These are phyloP conservation scores for Gryllus bimaculatus DNA, from an alignment of 1,140 invertebrate species.

Conservation along the genomic window DNA sequence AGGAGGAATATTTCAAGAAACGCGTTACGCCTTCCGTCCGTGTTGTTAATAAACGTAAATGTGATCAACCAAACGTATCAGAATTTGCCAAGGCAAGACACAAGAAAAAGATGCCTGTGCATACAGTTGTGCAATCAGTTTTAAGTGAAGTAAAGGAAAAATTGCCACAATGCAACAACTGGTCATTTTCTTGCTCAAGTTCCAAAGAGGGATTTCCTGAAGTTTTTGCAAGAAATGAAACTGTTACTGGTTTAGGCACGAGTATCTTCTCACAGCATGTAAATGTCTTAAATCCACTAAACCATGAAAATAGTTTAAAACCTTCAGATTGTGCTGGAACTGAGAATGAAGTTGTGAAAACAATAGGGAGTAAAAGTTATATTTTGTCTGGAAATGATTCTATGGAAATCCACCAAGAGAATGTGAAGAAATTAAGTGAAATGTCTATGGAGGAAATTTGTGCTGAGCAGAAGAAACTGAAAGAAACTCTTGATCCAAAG, in stretches of 20 bases:
- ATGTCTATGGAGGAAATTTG: slow-evolving; percentile 70
- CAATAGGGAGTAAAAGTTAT: slow-evolving; percentile 34
- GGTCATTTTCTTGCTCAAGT: neutral
- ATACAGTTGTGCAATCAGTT: neutral
- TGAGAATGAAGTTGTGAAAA: no score
- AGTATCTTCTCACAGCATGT: neutral
- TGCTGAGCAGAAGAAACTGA: slow-evolving; percentile 52
- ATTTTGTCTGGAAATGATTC: slow-evolving; percentile 44
- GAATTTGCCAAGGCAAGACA: neutral
- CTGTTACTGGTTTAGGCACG: neutral
- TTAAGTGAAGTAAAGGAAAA: neutral
- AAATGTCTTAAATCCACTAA: neutral
- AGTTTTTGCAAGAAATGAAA: neutral
- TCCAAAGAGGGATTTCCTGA: neutral
- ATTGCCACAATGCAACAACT: neutral
- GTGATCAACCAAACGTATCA: neutral
- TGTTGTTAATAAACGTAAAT: neutral
- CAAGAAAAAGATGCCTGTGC: neutral
- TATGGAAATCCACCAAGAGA: slow-evolving; percentile 61
- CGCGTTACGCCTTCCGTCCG: neutral
- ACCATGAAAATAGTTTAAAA: neutral
- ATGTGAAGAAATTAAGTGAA: slow-evolving; percentile 50
- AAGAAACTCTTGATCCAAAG: slow-evolving; percentile 52
- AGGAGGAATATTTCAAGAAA: neutral
- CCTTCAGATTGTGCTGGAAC: neutral